Conservation (phyloP, 1,140 invertebrate genomes). For the Pseudomyrmex sp. region DNA sequence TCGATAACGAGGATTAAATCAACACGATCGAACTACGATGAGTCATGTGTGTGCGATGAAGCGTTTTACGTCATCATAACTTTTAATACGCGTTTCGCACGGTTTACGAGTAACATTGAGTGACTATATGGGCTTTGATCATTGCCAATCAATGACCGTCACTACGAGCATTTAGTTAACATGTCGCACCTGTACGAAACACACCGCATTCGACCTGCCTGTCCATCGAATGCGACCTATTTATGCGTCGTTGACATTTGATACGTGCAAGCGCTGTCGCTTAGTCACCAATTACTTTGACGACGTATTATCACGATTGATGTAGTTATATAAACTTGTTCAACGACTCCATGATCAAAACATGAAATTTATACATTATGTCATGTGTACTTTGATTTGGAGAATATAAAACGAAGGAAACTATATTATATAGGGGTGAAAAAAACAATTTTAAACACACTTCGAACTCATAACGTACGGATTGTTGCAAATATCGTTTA, state of each 20-base stretch:
- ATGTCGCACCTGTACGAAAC: constrained; percentile 45
- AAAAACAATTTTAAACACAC: too few species aligned
- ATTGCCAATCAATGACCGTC: constrained; percentile 52
- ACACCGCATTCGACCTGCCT: constrained; percentile 44
- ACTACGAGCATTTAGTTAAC: constrained; percentile 47
- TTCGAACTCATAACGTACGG: too few species aligned
- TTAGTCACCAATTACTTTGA: constrained; percentile 52
- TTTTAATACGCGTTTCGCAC: constrained; percentile 39
- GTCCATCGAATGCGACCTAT: constrained; percentile 49
- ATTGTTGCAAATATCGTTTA: not conserved
- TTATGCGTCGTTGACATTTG: constrained; percentile 55
- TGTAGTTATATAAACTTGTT: constrained; percentile 1
- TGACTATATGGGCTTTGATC: constrained; percentile 36
- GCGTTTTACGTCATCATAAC: constrained; percentile 32
- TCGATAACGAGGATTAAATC: constrained; percentile 37
- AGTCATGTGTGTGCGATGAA: constrained; percentile 5
- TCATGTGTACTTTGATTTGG: not conserved
- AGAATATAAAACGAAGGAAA: not conserved
- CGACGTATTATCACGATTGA: constrained; percentile 14
- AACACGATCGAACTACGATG: not conserved
- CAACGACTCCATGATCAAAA: not conserved
- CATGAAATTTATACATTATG: constrained; percentile 12
- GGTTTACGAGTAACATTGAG: constrained; percentile 48
- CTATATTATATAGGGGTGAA: too few species aligned
- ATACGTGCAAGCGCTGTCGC: constrained; percentile 44